Evolutionary conservation across 1,140 invertebrate genomes (phyloP).

Genomic region (Aphelinus atriplicis): DNA sequence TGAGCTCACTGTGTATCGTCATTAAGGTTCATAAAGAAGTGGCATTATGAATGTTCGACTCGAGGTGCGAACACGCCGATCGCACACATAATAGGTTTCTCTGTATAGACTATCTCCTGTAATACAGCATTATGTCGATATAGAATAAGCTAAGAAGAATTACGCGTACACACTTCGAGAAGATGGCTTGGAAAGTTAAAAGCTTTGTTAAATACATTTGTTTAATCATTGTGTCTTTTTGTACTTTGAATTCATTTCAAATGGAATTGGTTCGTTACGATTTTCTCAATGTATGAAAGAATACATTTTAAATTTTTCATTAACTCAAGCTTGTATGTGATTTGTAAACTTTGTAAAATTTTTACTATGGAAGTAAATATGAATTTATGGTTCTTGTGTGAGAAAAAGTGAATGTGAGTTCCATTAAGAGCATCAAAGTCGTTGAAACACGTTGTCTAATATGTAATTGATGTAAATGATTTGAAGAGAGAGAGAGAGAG

Average conservation of each 20-base stretch:
- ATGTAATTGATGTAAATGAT: constrained; percentile 40
- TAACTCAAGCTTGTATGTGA: constrained; percentile 36
- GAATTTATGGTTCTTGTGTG: constrained; percentile 9
- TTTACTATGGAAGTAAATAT: constrained; percentile 28
- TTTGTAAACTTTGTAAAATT: constrained; percentile 41
- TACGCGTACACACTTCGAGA: constrained; percentile 14
- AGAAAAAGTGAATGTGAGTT: constrained; percentile 10
- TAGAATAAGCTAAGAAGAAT: constrained; percentile 25
- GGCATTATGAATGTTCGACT: constrained; percentile 41
- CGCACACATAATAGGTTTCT: constrained; percentile 28
- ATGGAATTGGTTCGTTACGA: too few relatives aligned
- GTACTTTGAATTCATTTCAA: neutral
- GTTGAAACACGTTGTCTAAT: constrained; percentile 34
- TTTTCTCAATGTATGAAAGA: too few relatives aligned
- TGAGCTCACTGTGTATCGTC: constrained; percentile 28
- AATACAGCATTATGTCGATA: constrained; percentile 41
- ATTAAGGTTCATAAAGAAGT: constrained; percentile 40
- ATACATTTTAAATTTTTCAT: constrained; percentile 14
- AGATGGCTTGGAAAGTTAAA: neutral
- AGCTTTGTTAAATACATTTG: neutral
- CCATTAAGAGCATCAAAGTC: constrained; percentile 24
- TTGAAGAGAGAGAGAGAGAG: constrained; percentile 2
- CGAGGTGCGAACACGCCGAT: constrained; percentile 11
- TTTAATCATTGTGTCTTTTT: neutral
- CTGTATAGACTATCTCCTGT: constrained; percentile 34